These are phyloP conservation scores for Eupithecia inturbata DNA, from an alignment of 2,888 invertebrate species.

Conservation along the genomic window DNA sequence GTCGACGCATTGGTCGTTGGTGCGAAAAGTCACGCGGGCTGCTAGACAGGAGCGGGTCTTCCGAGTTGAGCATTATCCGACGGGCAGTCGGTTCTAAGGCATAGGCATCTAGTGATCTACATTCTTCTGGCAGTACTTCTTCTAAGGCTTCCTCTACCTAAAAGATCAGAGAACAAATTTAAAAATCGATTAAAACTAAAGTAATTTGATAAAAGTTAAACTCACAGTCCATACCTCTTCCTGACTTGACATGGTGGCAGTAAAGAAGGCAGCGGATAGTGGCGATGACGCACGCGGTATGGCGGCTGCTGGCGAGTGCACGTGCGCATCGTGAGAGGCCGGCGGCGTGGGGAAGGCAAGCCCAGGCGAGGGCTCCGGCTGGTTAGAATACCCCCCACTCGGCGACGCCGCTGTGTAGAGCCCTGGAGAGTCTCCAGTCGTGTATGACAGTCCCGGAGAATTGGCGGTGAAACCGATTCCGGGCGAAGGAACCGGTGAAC, in stretches of 20 bases:
- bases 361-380: constrained; percentile 86
- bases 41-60: constrained; percentile 92
- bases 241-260: constrained; percentile 92
- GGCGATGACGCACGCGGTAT: constrained; percentile 91
- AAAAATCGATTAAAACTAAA: neutral
- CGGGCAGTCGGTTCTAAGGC: constrained; percentile 88
- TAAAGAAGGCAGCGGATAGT: constrained; percentile 92
- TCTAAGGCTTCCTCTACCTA: constrained; percentile 92
- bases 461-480: constrained; percentile 74
- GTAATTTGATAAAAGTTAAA: neutral
- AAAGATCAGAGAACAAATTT: constrained; percentile 36
- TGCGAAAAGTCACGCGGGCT: constrained; percentile 91
- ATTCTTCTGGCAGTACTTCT: constrained; percentile 92
- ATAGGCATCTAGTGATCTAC: constrained; percentile 85
- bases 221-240: constrained; percentile 85
- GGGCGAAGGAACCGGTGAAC: constrained; percentile 81
- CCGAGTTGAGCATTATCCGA: constrained; percentile 94
- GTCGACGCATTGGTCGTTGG: constrained; percentile 68
- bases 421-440: constrained; percentile 85
- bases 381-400: constrained; percentile 72
- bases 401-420: constrained; percentile 74
- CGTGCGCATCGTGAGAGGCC: constrained; percentile 89
- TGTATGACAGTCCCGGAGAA: constrained; percentile 90
- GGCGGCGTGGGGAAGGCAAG: constrained; percentile 94
- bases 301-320: constrained; percentile 86